phyloP scores from a whole-genome alignment of 2,888 invertebrate genomes.

The Caenorhabditis japonica region DNA sequence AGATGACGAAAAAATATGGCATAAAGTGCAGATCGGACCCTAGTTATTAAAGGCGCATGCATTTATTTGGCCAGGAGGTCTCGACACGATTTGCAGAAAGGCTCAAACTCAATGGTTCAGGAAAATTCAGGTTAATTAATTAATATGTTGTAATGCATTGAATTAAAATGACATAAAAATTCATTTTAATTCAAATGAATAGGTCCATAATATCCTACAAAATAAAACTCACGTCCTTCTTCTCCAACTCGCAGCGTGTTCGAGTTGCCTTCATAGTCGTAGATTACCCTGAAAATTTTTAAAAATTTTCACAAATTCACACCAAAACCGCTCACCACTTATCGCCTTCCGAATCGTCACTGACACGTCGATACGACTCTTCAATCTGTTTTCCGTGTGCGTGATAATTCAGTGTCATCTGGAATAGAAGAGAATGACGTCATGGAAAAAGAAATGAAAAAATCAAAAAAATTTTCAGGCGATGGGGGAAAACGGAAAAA shows the following conservation, averaged over 20 bases:
- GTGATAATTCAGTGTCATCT: constrained; percentile 71
- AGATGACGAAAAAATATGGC: too few species aligned
- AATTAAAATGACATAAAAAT: too few species aligned
- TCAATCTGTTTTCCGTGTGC: constrained; percentile 62
- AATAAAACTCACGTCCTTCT: constrained; percentile 67
- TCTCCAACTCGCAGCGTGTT: constrained; percentile 70
- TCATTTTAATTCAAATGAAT: too few species aligned
- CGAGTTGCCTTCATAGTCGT: constrained; percentile 72
- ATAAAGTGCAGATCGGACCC: too few species aligned
- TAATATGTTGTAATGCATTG: too few species aligned
- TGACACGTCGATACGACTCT: constrained; percentile 59
- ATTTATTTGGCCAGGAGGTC: too few species aligned
- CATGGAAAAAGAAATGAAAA: constrained; percentile 4
- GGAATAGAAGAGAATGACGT: too few species aligned
- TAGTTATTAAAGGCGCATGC: too few species aligned
- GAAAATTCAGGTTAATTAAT: too few species aligned
- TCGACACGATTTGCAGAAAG: too few species aligned
- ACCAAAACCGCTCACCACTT: constrained; percentile 70
- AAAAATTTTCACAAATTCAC: not conserved
- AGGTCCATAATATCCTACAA: too few species aligned
- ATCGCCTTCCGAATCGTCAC: constrained; percentile 55
- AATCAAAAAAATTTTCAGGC: not conserved
- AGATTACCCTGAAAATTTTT: constrained; percentile 65
- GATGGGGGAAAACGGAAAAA: not conserved
- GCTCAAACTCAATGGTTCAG: too few species aligned